Base-by-base conservation (phyloP, 1,140 invertebrate species). In the Drosophila lini region DNA sequence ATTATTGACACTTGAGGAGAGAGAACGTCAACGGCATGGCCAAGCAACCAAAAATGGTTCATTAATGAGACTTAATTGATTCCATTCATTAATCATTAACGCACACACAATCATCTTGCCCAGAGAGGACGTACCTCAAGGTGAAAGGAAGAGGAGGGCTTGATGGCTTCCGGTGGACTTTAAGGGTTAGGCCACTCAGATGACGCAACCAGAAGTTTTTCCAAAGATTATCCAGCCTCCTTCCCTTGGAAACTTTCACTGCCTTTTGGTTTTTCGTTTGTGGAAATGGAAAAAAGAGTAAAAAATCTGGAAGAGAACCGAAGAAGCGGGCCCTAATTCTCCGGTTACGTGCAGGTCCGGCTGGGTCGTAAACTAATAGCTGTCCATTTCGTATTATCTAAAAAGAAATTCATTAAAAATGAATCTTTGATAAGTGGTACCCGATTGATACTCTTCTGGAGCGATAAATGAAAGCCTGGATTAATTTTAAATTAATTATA, bases 31-130 rank as follows among this genome's bases (percentile, higher is more conserved):
- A 60, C 59, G 25, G 25, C 25, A 28, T 28, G 5, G 19, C 53
- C 75, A 70, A 59, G 78, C 79, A 68, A 77, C 73, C 81, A 77
- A 80, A 86, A 90, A 86, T 90, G 86, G 83, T 91, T 91, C 83
- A 81, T 91, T 91, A 91, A 84, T 91, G 88, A 91, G 90, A 88
- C 78, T 91, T 88, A 91, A 91, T 91, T 91, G 88, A 91, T 91
- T 91, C 75, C 83, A 91, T 91, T 91, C 88, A 91, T 91, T 91
- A 91, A 91, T 91, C 88, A 91, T 91, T 81, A 91, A 62, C 55
- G 52, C 52, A 53, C 52, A 53, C 52, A 53, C 52, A 53, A 36
- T 38, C 61, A 25, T 34, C 32, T 42, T 32, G n/a, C 10, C 16
- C 52, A 56, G 50, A 16, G 64, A 36, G 40, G 65, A 64, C 64